Evolutionary conservation across 64 coral and sea anemone genomes (phyloP).

Genomic region (Catalaphyllia jardinei): DNA sequence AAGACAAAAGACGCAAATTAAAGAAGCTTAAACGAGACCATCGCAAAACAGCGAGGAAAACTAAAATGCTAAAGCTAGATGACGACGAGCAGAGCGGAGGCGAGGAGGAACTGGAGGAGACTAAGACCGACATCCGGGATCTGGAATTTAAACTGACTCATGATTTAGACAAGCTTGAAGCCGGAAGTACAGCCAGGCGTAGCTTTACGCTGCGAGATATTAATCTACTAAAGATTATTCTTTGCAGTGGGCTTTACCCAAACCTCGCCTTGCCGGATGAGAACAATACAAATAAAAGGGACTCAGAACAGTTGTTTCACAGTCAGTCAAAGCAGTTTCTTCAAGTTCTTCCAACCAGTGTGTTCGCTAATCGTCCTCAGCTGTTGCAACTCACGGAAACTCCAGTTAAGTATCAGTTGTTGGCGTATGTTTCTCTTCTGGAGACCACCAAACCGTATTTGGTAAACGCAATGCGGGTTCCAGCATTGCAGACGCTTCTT

Average conservation of each 20-base stretch:
- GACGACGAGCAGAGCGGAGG: conserved; percentile 68
- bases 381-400: conserved; percentile 62
- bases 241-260: conserved; percentile 95
- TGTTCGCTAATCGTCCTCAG: conserved; percentile 82
- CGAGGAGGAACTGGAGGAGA: conserved; percentile 69
- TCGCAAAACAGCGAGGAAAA: conserved; percentile 63
- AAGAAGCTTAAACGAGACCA: conserved; percentile 86
- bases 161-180: conserved; percentile 88
- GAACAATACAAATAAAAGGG: conserved; percentile 78
- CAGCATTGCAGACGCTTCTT: conserved; percentile 91
- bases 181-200: conserved; percentile 52
- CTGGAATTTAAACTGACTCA: conserved; percentile 97
- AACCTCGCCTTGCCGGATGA: conserved; percentile 92
- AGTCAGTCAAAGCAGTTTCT: conserved; percentile 83
- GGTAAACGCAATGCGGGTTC: conserved; percentile 95
- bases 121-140: conserved; percentile 80
- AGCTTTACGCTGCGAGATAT: conserved; percentile 91
- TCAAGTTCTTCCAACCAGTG: conserved; percentile 83
- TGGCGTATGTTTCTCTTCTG: conserved; percentile 92
- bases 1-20: conserved; percentile 75
- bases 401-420: conserved; percentile 63
- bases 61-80: conserved; percentile 88
- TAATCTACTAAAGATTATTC: conserved; percentile 94
- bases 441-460: conserved; percentile 99
- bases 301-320: conserved; percentile 96